Evolutionary conservation across 2,797 vertebrate genomes (phyloP), one percentile per base, ranked within the genome.

Genomic region (Anguilla marmorata): DNA sequence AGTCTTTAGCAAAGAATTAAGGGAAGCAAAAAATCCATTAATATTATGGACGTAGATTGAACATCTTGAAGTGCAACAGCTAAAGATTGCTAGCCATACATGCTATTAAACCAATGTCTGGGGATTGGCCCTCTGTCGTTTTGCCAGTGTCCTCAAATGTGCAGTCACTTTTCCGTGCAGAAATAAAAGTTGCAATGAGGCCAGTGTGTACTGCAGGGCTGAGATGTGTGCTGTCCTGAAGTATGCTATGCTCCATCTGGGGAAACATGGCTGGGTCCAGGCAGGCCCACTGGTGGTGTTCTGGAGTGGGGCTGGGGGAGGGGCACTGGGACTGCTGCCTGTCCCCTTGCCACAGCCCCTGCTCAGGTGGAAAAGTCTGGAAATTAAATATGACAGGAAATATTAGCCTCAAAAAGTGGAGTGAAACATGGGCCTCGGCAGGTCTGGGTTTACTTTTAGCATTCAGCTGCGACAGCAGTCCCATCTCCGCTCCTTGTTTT

Each of bases 361-460:
- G 82, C 83, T 84, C 33, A 76, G 79, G 79, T 82, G 79, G 79
- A 82, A 82, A 82, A 72, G 27, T 48, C 50, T 1, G 1, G 16
- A 72, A 85, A 88, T 85, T 63, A 85, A 45, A 69, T 84, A 45
- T 88, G 87, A 56, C 87, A 54, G 56, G 84, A 85, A 84, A 88
- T 72, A 33, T 85, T 74, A 72, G 50, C 83, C 33, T 72, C 27
- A 63, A 45, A 74, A 76, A 37, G 69, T 33, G 69, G 69, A 86
- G 82, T 85, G 84, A 33, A 85, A 27, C 56, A 30, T 58, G 48
- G 82, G 50, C 4, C 16, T 9, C n/a, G 45, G 79, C 27, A 5
- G 79, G 19, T 19, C 41, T 50, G 1, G 45, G 45, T 50, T 48
- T 82, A 24, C 41, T 48, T 24, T 82, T 3, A 82, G 41, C 41